Evolutionary conservation across 2,113 vertebrate genomes (phyloP).

Genomic region (Sceloporus undulatus): DNA sequence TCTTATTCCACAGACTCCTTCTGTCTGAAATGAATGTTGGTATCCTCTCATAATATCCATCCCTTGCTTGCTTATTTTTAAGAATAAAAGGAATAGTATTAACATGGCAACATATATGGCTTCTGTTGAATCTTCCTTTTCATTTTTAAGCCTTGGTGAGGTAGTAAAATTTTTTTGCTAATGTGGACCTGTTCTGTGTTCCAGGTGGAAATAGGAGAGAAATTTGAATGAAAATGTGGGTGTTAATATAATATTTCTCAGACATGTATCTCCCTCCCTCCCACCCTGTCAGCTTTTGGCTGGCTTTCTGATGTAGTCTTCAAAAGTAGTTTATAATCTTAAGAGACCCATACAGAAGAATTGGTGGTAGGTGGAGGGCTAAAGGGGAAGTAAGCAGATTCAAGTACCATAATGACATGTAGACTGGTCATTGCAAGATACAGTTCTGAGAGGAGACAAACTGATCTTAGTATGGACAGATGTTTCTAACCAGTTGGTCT

Average conservation of each 20-base stretch:
- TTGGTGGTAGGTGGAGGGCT: not conserved
- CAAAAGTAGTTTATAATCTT: not conserved
- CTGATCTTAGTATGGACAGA: no score
- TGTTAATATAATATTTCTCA: not conserved
- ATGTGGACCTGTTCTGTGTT: not conserved
- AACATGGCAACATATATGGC: not conserved
- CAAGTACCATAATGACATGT: not conserved
- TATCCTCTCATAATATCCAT: not conserved
- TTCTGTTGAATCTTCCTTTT: not conserved
- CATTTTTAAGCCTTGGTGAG: not conserved
- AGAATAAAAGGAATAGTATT: not conserved
- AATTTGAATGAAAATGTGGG: not conserved
- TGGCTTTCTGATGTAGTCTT: not conserved
- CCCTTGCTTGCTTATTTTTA: not conserved
- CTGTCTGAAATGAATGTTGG: conserved; percentile 29
- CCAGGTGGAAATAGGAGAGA: not conserved
- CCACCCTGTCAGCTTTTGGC: not conserved
- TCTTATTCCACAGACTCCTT: not conserved
- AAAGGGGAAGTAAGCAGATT: not conserved
- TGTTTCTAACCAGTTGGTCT: no score
- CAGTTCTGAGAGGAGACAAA: not conserved
- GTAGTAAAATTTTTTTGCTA: not conserved
- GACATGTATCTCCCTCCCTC: not conserved
- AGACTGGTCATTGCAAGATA: not conserved
- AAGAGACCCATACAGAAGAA: not conserved